Base-by-base conservation (phyloP, 2,888 invertebrate species). In the Hyposoter dolosus region DNA sequence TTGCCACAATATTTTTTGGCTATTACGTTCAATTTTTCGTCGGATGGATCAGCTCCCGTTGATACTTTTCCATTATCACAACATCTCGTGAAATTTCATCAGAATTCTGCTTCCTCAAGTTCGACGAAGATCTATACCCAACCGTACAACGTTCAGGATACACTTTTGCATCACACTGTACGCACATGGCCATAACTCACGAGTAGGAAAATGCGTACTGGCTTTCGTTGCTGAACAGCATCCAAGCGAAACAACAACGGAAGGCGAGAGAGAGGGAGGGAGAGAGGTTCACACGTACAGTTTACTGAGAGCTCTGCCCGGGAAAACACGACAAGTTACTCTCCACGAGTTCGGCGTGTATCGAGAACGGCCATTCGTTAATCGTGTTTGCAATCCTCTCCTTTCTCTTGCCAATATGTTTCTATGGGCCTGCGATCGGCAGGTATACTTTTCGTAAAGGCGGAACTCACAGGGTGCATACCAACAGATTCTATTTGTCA, bases 281-380 rank as follows among this genome's bases (percentile, higher is more conserved):
- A 28, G 50, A 23, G 65, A 35, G 71, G 75, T 66, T 53, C 77
- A 68, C 72, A 65, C 75, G 80, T 47, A 53, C 68, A 80, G 75
- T 84, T 84, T 84, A 80, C 63, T 76, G 75, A 71, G 79, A 68
- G 65, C 74, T 65, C 47, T 56, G 65, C 56, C 47, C 63, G 75
- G 75, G 85, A 74, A 85, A 86, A 86, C 86, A 86, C 82, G 86
- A 84, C 86, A 86, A 86, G 86, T 84, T 86, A 86, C 86, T 86
- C 86, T 85, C 84, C 84, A 19, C 56, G 84, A 81, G 77, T 56
- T 50, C 53, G 84, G 68, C 65, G 66, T 69, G 69, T 86, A 77
- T 85, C 78, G 82, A 56, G 56, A 19, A 65, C 74, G 82, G 66
- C 77, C 78, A 85, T 82, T 85, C 85, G 82, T 85, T 85, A 82